A percentile compares a stretch with the other conserved stretches of the same genome.
These are phyloP conservation scores for Malacoraja senta DNA, from an alignment of 2,797 vertebrate species.

Conservation along the genomic window DNA sequence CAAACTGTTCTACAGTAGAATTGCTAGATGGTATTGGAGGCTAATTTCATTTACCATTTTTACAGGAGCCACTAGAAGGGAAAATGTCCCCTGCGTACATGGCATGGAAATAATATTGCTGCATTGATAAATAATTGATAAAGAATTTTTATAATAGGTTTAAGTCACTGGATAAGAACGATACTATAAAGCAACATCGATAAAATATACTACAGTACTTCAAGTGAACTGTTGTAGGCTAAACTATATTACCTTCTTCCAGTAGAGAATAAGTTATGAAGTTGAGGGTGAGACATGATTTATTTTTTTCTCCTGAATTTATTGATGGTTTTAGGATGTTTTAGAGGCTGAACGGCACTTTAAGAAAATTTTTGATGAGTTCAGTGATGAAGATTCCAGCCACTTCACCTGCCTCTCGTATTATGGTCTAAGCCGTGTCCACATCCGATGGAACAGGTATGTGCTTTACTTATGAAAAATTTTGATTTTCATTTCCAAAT, in stretches of 20 bases:
- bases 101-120: background rate
- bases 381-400: background rate
- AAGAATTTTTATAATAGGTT: background rate
- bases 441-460: slow-evolving; percentile 32
- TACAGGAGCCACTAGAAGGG: background rate
- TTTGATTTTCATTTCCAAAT: background rate
- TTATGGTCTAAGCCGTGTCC: slow-evolving; percentile 33
- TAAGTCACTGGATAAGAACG: background rate
- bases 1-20: too few relatives aligned
- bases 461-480: background rate
- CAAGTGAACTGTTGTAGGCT: background rate
- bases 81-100: background rate
- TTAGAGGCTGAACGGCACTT: slow-evolving; percentile 26
- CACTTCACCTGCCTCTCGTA: background rate
- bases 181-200: too few relatives aligned
- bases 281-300: background rate
- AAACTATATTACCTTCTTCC: background rate
- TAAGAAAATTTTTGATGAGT: slow-evolving; percentile 16
- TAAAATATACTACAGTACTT: too few relatives aligned
- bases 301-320: background rate
- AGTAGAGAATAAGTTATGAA: background rate
- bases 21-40: background rate
- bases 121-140: background rate
- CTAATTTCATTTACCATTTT: background rate
- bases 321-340: background rate